Percentiles rank a stretch among this genome's conserved stretches.
Conservation (phyloP, 2,113 vertebrate genomes). For the Caranx melampygus region DNA sequence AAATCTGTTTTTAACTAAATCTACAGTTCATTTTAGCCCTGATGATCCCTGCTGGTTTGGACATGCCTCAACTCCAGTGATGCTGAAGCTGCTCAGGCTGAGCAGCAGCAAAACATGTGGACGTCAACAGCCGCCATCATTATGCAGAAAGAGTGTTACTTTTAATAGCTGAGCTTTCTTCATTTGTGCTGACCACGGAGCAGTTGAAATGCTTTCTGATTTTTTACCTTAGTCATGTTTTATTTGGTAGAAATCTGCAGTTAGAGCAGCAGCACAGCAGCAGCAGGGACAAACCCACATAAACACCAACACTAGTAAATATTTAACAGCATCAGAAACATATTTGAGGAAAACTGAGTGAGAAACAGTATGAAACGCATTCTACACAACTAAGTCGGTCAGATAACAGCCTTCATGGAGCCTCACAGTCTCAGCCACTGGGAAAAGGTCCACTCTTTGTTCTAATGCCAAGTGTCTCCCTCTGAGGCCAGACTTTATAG, state of each 20-base stretch:
- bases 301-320: not conserved
- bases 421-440: conserved; percentile 27
- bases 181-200: no score
- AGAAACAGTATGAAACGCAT: conserved; percentile 8
- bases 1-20: not conserved
- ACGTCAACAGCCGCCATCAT: not conserved
- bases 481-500: conserved; percentile 58
- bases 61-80: not conserved
- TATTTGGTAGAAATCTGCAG: not conserved
- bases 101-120: not conserved
- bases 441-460: conserved; percentile 59
- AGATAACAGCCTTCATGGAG: conserved; percentile 36
- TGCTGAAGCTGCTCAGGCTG: not conserved
- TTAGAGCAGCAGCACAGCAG: not conserved
- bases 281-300: not conserved
- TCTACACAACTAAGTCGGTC: conserved; percentile 9
- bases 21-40: not conserved
- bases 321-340: not conserved
- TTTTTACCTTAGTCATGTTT: not conserved
- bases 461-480: conserved; percentile 59
- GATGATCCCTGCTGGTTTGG: not conserved
- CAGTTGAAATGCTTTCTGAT: not conserved
- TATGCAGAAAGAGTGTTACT: not conserved
- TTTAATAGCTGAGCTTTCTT: no score
- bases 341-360: not conserved